Conservation (phyloP, 1,140 invertebrate species). For the Metaphire vulgaris region DNA sequence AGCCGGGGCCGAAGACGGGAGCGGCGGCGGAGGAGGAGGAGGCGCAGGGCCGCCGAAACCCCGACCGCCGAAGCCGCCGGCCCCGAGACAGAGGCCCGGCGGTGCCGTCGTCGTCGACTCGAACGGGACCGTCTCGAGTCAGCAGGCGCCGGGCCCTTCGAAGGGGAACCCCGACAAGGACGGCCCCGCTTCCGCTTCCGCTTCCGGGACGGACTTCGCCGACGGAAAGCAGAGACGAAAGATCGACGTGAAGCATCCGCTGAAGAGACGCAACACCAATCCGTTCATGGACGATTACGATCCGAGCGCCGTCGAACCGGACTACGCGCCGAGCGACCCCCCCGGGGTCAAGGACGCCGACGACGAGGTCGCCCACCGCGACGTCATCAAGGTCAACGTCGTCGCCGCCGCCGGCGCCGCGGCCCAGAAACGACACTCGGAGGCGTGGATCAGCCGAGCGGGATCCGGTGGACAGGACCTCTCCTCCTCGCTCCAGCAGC, state of each 20-base stretch:
- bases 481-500: not conserved
- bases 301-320: constrained; percentile 9
- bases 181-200: no score
- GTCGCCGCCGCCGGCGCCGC: constrained; percentile 2
- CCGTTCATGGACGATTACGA: constrained; percentile 22
- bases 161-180: no score
- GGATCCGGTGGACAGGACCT: not conserved
- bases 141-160: no score
- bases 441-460: not conserved
- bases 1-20: not conserved
- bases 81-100: constrained; percentile 12
- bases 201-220: not conserved
- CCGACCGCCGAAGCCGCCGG: constrained; percentile 13
- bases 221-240: not conserved
- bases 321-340: not conserved
- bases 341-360: not conserved
- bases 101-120: no score
- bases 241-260: constrained; percentile 3
- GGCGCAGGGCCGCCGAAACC: constrained; percentile 1
- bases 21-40: not conserved
- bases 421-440: not conserved
- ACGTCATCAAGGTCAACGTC: not conserved
- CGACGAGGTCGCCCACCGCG: no score
- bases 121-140: no score
- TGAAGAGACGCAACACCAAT: constrained; percentile 18